These are phyloP conservation scores for Crepidodera aurea DNA, from an alignment of 2,888 invertebrate genomes.

Conservation along the genomic window DNA sequence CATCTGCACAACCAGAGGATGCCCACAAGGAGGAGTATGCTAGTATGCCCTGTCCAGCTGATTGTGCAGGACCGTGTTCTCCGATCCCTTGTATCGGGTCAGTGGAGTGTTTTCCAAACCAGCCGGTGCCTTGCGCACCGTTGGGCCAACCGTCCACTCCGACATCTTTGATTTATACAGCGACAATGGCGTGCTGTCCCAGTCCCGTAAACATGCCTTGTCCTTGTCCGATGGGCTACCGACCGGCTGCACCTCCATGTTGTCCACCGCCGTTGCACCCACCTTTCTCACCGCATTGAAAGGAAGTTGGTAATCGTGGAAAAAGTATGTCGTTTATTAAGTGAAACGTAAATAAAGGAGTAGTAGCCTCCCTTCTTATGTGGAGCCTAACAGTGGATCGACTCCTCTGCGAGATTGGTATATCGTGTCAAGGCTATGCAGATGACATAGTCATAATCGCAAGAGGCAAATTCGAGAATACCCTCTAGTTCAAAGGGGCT, in stretches of 20 bases:
- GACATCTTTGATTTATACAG: not conserved
- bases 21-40: too few species aligned
- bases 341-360: too few species aligned
- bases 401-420: too few species aligned
- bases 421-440: too few species aligned
- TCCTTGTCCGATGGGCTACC: not conserved
- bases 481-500: too few species aligned
- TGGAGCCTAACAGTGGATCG: too few species aligned
- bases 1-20: too few species aligned
- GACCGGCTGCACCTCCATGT: not conserved
- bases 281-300: not conserved
- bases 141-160: slow-evolving; percentile 2
- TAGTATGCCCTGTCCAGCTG: not conserved
- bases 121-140: not conserved
- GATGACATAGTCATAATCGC: too few species aligned
- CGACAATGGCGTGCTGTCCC: not conserved
- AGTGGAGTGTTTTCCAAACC: not conserved
- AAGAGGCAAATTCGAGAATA: too few species aligned
- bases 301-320: not conserved
- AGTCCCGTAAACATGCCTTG: not conserved
- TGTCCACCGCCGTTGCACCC: not conserved
- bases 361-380: too few species aligned
- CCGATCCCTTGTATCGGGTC: not conserved
- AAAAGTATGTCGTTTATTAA: too few species aligned
- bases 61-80: not conserved